phyloP scores from a whole-genome alignment of 2,797 vertebrate species.

The Cossypha caffra region DNA sequence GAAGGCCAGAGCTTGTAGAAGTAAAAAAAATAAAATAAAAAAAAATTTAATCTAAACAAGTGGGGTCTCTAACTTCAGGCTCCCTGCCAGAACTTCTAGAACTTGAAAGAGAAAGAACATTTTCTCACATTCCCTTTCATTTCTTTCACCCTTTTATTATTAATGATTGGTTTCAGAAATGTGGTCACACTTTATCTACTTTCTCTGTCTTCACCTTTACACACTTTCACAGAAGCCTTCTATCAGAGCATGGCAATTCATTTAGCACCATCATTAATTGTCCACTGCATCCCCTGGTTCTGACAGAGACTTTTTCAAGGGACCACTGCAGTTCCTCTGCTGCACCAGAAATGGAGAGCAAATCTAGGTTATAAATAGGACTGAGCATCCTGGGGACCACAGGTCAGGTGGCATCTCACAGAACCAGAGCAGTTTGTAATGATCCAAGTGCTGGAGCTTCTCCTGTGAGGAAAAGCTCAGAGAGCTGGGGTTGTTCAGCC shows the following conservation, averaged over 20 bases:
- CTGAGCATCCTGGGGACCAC: not conserved
- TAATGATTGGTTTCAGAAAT: not conserved
- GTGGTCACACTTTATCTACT: not conserved
- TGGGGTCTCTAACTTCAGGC: not conserved
- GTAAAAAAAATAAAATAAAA: not conserved
- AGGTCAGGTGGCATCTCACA: not conserved
- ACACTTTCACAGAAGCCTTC: not conserved
- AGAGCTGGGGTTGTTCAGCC: not conserved
- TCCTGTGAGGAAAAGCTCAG: not conserved
- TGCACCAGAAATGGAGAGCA: not conserved
- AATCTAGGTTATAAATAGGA: not conserved
- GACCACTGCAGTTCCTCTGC: not conserved
- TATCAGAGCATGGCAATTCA: not conserved
- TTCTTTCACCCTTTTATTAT: conserved; percentile 44
- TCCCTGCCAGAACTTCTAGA: not conserved
- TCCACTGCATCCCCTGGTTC: not conserved
- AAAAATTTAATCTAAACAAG: not conserved
- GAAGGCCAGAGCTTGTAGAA: conserved; percentile 44
- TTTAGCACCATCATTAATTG: conserved; percentile 30
- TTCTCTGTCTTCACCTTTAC: not conserved
- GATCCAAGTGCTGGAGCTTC: not conserved
- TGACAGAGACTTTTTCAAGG: not conserved
- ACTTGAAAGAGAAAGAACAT: conserved; percentile 34
- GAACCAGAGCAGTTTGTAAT: not conserved
- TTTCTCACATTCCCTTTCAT: conserved; percentile 44